Base-by-base conservation (phyloP, 2,888 invertebrate species). In the Stomorhina lunata region DNA sequence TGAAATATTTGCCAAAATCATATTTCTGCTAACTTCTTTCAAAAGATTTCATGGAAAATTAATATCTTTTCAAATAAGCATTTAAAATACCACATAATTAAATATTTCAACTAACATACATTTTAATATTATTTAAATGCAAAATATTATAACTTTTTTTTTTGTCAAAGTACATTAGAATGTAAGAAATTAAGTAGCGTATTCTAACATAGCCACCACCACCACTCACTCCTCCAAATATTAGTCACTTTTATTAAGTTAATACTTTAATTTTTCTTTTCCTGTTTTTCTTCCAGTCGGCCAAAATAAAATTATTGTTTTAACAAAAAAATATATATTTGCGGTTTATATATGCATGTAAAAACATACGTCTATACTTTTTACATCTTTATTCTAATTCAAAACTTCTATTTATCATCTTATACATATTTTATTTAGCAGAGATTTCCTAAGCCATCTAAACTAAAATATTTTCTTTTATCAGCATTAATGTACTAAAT, bases 191-290 rank as follows among this genome's bases (percentile, higher is more conserved):
- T 61, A 61, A 69, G 68, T 61, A 77, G 68, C 32, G 10, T 45
- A 55, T 48, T 66, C 20, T 55, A 61, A 53, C 53, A 69, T 50
- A 43, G 40, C 43, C 40, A 22, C n/a, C n/a, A n/a, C n/a, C n/a
- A n/a, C n/a, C n/a, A n/a, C n/a, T n/a, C n/a, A n/a, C 22, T 53
- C 27, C 50, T 63, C 63, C 43, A 78, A 69, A 78, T 65, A 78
- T 78, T 78, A 78, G 78, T 78, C 78, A 78, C 63, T 71, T 77
- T 63, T 53, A 40, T 78, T 63, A 63, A 71, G 63, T 27, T 55
- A 63, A 69, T 53, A 57, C 22, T 37, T 59, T 59, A 59, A 37
- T 59, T 37, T 37, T 32, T 15, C 15, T 59, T 25, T 68, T 61
- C 10, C 9, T 0, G 22, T 55, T 22, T 10, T 29, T 25, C 53